These are phyloP conservation scores for Cydia strobilella DNA, from an alignment of 1,140 invertebrate genomes.

Conservation along the genomic window DNA sequence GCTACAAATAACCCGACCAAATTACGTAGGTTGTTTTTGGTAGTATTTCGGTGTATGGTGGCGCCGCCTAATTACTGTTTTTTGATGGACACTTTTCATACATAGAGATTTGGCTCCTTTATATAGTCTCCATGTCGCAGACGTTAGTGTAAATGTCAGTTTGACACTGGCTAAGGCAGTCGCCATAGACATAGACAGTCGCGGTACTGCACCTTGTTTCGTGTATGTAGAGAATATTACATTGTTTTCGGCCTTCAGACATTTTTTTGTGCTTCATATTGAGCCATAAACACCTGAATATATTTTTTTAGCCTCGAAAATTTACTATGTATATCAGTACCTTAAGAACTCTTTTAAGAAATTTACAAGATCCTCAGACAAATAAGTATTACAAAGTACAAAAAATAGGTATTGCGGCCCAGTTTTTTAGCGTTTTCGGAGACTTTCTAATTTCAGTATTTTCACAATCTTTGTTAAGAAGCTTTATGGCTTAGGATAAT, in stretches of 20 bases:
- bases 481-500: slow-evolving; percentile 22
- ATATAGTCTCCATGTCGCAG: too few relatives aligned
- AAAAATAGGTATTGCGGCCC: neutral
- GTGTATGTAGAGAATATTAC: neutral
- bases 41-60: too few relatives aligned
- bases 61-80: too few relatives aligned
- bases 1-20: too few relatives aligned
- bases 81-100: too few relatives aligned
- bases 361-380: neutral
- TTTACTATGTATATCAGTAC: neutral
- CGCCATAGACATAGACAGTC: too few relatives aligned
- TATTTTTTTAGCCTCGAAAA: neutral
- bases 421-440: neutral
- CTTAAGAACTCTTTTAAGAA: neutral
- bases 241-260: too few relatives aligned
- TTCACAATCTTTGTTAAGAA: slow-evolving; percentile 24
- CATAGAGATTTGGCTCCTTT: too few relatives aligned
- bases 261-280: neutral
- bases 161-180: too few relatives aligned
- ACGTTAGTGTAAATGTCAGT: too few relatives aligned
- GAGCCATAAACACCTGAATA: neutral
- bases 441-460: slow-evolving; percentile 8
- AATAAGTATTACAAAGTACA: slow-evolving; percentile 8
- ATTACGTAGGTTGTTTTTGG: too few relatives aligned
- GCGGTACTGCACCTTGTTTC: too few relatives aligned